Percentiles rank a stretch among this genome's conserved stretches.
These are phyloP conservation scores for Stenodera caucasica DNA, from an alignment of 2,888 invertebrate species.

Conservation along the genomic window DNA sequence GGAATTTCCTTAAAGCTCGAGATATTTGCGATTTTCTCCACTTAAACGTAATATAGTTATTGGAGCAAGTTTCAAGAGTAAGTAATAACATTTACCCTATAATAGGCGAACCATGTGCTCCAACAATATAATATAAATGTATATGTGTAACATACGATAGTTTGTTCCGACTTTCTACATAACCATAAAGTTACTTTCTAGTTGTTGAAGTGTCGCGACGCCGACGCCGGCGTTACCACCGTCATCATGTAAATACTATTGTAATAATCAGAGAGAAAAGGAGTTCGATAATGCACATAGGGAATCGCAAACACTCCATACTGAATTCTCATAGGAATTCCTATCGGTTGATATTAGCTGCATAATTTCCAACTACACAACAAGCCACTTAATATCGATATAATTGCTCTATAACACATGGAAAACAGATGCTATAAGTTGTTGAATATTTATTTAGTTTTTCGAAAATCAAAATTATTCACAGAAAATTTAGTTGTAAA, in stretches of 20 bases:
- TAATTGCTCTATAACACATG: too few relatives aligned
- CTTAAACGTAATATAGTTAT: conserved; percentile 47
- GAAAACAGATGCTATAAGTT: too few relatives aligned
- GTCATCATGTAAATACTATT: not conserved
- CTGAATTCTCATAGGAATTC: conserved; percentile 8
- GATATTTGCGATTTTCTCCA: conserved; percentile 33
- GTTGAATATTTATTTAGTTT: too few relatives aligned
- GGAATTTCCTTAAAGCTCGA: not conserved
- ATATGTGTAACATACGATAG: conserved; percentile 47
- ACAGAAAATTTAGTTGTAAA: too few relatives aligned
- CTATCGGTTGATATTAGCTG: conserved; percentile 9
- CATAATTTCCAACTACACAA: conserved; percentile 4
- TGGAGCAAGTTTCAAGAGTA: conserved; percentile 44
- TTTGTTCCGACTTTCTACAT: conserved; percentile 45
- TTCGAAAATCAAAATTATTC: too few relatives aligned
- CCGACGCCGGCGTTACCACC: not conserved
- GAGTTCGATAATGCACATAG: conserved; percentile 2
- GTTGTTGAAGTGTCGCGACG: conserved; percentile 17
- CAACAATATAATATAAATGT: conserved; percentile 34
- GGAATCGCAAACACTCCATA: conserved; percentile 15
- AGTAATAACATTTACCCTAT: conserved; percentile 48
- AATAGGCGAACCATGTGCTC: conserved; percentile 47
- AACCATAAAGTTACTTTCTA: conserved; percentile 43
- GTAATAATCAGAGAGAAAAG: not conserved
- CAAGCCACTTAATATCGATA: not conserved